phyloP scores from a whole-genome alignment of 2,888 invertebrate species.

The Drosophila paucipuncta region DNA sequence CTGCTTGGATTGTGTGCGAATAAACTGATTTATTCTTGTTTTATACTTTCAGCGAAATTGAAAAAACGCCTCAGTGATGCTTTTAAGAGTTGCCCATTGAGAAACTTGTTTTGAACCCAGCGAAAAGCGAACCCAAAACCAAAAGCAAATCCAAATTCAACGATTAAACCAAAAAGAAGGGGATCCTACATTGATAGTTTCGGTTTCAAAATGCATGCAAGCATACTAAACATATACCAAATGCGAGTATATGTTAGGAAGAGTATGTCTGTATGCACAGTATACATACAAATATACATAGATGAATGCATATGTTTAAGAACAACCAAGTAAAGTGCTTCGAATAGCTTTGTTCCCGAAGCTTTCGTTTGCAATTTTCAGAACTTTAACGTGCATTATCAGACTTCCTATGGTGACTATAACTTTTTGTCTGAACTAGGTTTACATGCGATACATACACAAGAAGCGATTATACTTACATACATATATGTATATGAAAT shows the following conservation, averaged over 20 bases:
- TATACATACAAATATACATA: conserved; percentile 12
- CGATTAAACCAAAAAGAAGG: conserved; percentile 27
- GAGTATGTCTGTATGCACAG: conserved; percentile 19
- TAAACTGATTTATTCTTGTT: conserved; percentile 64
- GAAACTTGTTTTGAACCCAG: conserved; percentile 79
- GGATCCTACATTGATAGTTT: conserved; percentile 65
- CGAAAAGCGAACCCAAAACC: conserved; percentile 3
- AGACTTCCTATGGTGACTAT: conserved; percentile 59
- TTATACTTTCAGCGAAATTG: conserved; percentile 83
- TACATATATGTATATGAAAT: conserved; percentile 42
- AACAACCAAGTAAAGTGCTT: conserved; percentile 22
- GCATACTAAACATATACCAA: conserved; percentile 11
- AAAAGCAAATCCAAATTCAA: conserved; percentile 17
- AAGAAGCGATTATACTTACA: conserved; percentile 14
- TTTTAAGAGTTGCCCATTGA: conserved; percentile 83
- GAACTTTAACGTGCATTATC: conserved; percentile 68
- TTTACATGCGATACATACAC: conserved; percentile 28
- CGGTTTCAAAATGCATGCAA: conserved; percentile 78
- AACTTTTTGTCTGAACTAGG: conserved; percentile 64
- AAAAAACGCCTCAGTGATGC: conserved; percentile 84
- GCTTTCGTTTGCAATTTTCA: conserved; percentile 41
- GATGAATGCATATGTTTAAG: conserved; percentile 32
- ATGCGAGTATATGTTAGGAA: conserved; percentile 9
- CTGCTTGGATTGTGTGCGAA: conserved; percentile 27
- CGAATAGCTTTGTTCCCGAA: conserved; percentile 6